phyloP scores from a whole-genome alignment of 1,140 invertebrate genomes.

The Pachypsylla venusta region DNA sequence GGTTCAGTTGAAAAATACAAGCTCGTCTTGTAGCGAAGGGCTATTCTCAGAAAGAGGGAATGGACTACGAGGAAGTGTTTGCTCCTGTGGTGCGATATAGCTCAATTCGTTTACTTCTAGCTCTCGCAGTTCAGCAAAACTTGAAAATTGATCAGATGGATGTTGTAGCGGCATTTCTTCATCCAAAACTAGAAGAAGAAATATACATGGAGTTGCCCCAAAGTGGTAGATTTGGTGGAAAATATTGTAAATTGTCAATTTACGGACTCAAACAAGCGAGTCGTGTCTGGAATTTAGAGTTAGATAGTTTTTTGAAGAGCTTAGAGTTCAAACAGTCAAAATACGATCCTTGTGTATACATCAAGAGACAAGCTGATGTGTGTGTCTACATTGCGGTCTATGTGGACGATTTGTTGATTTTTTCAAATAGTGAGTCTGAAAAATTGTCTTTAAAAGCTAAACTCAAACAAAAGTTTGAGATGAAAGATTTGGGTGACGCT shows the following conservation, averaged over 20 bases:
- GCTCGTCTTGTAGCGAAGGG: slow-evolving; percentile 10
- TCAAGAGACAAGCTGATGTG: background rate
- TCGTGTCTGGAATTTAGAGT: background rate
- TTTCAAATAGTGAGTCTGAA: background rate
- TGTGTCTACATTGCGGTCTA: slow-evolving; percentile 5
- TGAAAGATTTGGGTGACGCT: background rate
- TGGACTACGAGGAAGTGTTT: slow-evolving; percentile 31
- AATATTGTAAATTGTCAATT: slow-evolving; percentile 11
- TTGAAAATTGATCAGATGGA: slow-evolving; percentile 29
- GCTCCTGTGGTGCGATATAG: slow-evolving; percentile 27
- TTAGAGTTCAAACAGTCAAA: background rate
- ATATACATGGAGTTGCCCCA: slow-evolving; percentile 13
- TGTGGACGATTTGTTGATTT: slow-evolving; percentile 16
- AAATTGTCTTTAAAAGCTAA: background rate
- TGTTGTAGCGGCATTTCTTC: slow-evolving; percentile 31
- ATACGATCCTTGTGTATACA: slow-evolving; percentile 12
- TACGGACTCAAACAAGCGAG: slow-evolving; percentile 13
- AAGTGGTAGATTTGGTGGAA: background rate
- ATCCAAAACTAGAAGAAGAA: slow-evolving; percentile 24
- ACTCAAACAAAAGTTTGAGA: slow-evolving; percentile 11
- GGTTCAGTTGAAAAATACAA: too few relatives aligned
- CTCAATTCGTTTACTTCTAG: slow-evolving; percentile 29
- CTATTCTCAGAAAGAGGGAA: slow-evolving; percentile 17
- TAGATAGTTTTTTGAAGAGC: slow-evolving; percentile 22
- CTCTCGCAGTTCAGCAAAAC: slow-evolving; percentile 27